Conservation (phyloP, 1,140 invertebrate genomes). For the Mycetomoellerius zeteki region DNA sequence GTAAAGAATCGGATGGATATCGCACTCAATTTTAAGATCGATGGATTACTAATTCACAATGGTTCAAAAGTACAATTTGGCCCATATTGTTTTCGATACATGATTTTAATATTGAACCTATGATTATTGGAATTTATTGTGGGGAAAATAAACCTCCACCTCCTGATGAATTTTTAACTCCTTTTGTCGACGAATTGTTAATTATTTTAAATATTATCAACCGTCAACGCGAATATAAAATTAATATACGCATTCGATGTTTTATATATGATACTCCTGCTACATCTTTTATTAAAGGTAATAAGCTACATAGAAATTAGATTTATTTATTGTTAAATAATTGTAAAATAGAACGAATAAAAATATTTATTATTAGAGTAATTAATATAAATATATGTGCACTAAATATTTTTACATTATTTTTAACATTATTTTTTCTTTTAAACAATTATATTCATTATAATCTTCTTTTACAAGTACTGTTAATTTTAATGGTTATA, state of each 20-base stretch:
- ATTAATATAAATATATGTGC: no score
- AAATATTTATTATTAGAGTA: no score
- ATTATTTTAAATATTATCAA: constrained; percentile 27
- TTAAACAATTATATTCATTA: not conserved
- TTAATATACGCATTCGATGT: constrained; percentile 32
- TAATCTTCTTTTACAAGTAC: constrained; percentile 27
- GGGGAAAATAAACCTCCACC: constrained; percentile 15
- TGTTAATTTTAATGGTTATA: constrained; percentile 41
- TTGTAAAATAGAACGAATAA: not conserved
- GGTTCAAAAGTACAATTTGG: constrained; percentile 14
- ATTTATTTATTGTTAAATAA: constrained; percentile 25
- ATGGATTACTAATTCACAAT: constrained; percentile 17
- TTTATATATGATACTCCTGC: constrained; percentile 33
- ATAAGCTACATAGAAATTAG: constrained; percentile 3
- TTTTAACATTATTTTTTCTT: no score
- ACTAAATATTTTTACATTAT: no score
- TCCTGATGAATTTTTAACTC: constrained; percentile 18
- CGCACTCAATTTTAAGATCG: constrained; percentile 35
- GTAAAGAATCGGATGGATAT: not conserved
- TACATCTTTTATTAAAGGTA: constrained; percentile 38
- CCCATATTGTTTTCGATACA: constrained; percentile 35
- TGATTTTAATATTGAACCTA: constrained; percentile 30
- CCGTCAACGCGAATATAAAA: constrained; percentile 32
- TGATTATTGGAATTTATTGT: constrained; percentile 44
- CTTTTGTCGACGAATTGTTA: constrained; percentile 26